Evolutionary conservation across 2,888 invertebrate genomes (phyloP).

Genomic region (Lottia scabra): DNA sequence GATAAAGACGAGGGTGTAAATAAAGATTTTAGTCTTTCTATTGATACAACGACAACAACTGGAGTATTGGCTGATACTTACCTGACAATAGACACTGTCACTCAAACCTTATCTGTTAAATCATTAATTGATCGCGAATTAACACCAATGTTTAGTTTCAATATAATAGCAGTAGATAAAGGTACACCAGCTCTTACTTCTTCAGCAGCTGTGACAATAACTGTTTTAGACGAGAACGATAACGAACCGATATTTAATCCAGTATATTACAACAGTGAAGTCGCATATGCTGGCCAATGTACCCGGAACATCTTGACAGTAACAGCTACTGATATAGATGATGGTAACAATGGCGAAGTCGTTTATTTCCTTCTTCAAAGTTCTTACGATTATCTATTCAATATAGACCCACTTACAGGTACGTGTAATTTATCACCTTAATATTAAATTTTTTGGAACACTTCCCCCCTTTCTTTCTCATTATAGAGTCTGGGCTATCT

Average conservation of each 20-base stretch:
- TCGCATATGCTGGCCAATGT: conserved; percentile 49
- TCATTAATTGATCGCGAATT: conserved; percentile 50
- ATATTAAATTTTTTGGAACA: too few species aligned
- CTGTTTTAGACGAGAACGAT: conserved; percentile 51
- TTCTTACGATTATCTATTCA: conserved; percentile 42
- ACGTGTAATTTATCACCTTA: too few species aligned
- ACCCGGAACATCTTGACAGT: conserved; percentile 42
- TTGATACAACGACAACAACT: conserved; percentile 37
- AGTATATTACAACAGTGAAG: conserved; percentile 51
- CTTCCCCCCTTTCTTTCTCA: too few species aligned
- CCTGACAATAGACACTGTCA: conserved; percentile 36
- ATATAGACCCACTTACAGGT: conserved; percentile 40
- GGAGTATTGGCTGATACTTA: conserved; percentile 38
- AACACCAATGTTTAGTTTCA: conserved; percentile 37
- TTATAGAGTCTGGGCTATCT: too few species aligned
- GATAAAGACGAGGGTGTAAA: conserved; percentile 51
- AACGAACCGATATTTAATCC: conserved; percentile 49
- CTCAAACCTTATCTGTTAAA: conserved; percentile 41
- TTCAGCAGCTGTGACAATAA: conserved; percentile 76
- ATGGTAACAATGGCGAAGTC: conserved; percentile 47
- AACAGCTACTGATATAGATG: conserved; percentile 56
- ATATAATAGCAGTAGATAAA: conserved; percentile 87
- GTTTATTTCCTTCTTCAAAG: conserved; percentile 38
- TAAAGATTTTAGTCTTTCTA: conserved; percentile 43
- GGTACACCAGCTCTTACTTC: conserved; percentile 88